Percentiles rank a stretch among this genome's conserved stretches.
phyloP scores from a whole-genome alignment of 2,888 invertebrate genomes.

The Chymomyza caudatula region DNA sequence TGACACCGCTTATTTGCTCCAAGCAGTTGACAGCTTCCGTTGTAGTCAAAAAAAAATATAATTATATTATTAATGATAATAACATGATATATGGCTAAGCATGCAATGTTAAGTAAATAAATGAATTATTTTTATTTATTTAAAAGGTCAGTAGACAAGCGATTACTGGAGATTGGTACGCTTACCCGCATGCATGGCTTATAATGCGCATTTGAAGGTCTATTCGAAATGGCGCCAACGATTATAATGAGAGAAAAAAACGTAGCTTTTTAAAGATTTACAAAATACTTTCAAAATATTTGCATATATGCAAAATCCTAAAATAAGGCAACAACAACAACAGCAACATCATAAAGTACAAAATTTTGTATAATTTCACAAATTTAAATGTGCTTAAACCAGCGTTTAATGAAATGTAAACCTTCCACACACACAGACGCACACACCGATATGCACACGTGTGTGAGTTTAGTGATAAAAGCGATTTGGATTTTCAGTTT shows the following conservation, averaged over 20 bases:
- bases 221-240: not conserved
- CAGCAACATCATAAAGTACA: slow-evolving; percentile 14
- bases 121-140: slow-evolving; percentile 16
- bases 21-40: slow-evolving; percentile 30
- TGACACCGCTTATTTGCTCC: slow-evolving; percentile 18
- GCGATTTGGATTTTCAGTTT: slow-evolving; percentile 36
- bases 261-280: slow-evolving; percentile 5
- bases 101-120: slow-evolving; percentile 1
- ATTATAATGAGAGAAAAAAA: slow-evolving; percentile 1
- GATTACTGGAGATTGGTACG: slow-evolving; percentile 14
- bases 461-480: slow-evolving; percentile 3
- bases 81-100: not conserved
- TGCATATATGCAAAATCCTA: slow-evolving; percentile 45
- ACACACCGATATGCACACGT: slow-evolving; percentile 7
- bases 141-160: slow-evolving; percentile 5
- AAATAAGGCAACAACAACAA: not conserved
- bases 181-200: slow-evolving; percentile 3
- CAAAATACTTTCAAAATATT: slow-evolving; percentile 54
- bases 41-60: slow-evolving; percentile 15
- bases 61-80: not conserved
- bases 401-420: slow-evolving; percentile 64
- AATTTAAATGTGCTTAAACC: slow-evolving; percentile 60
- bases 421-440: slow-evolving; percentile 18
- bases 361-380: slow-evolving; percentile 42
- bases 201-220: not conserved